These are phyloP conservation scores for Noctua janthe DNA, from an alignment of 2,888 invertebrate genomes.

Conservation along the genomic window DNA sequence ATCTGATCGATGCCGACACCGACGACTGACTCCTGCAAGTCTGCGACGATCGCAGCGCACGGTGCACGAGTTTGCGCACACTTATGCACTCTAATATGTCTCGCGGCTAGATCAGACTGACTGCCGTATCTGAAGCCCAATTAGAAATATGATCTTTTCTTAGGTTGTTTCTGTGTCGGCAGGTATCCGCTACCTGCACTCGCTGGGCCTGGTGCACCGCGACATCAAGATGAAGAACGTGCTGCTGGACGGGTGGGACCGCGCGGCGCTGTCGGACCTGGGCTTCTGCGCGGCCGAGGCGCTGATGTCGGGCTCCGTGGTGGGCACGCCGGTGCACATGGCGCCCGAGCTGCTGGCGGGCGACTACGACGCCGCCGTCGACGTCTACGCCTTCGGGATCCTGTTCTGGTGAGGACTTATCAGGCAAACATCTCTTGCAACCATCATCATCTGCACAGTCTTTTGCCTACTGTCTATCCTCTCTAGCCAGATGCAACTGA, in stretches of 20 bases:
- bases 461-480: no score
- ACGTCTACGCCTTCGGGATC: slow-evolving; percentile 97
- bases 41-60: background rate
- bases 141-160: background rate
- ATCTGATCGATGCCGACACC: background rate
- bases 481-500: background rate
- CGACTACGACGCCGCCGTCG: slow-evolving; percentile 95
- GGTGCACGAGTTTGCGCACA: background rate
- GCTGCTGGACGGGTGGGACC: slow-evolving; percentile 92
- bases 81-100: background rate
- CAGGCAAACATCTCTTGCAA: no score
- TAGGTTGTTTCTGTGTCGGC: background rate
- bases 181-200: slow-evolving; percentile 96
- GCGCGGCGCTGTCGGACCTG: slow-evolving; percentile 96
- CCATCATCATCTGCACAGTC: background rate
- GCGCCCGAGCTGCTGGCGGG: slow-evolving; percentile 96
- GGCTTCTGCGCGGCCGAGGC: slow-evolving; percentile 97
- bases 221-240: slow-evolving; percentile 98
- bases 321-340: slow-evolving; percentile 97
- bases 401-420: slow-evolving; percentile 92
- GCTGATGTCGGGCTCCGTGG: slow-evolving; percentile 97
- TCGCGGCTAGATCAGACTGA: background rate
- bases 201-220: slow-evolving; percentile 96
- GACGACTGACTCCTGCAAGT: background rate
- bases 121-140: background rate